phyloP scores from a whole-genome alignment of 2,888 invertebrate genomes.

The Omphaloscelis lunosa region DNA sequence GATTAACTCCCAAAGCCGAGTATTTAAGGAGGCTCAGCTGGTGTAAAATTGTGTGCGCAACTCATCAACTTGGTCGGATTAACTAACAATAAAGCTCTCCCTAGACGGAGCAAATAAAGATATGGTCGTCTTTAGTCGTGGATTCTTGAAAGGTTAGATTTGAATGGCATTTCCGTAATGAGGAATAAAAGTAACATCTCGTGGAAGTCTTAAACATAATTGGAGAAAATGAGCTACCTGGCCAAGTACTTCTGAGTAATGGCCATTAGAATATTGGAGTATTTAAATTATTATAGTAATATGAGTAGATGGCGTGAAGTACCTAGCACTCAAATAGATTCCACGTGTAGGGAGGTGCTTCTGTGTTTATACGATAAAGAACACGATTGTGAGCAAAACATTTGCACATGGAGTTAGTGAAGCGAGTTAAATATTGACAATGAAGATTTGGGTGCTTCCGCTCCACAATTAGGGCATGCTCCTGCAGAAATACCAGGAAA shows the following conservation, averaged over 20 bases:
- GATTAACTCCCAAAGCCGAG: constrained; percentile 42
- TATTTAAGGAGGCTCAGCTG: constrained; percentile 32
- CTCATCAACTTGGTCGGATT: constrained; percentile 56
- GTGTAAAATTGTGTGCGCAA: constrained; percentile 44
- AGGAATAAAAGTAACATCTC: constrained; percentile 8
- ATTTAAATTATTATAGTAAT: constrained; percentile 9
- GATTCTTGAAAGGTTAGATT: constrained; percentile 25
- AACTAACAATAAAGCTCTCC: constrained; percentile 48
- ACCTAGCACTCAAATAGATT: constrained; percentile 43
- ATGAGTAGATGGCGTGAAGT: constrained; percentile 21
- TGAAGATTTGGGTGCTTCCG: constrained; percentile 46
- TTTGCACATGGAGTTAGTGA: constrained; percentile 24
- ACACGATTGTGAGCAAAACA: constrained; percentile 47
- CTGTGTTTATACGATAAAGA: constrained; percentile 51
- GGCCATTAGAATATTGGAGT: constrained; percentile 16
- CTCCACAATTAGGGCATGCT: not conserved
- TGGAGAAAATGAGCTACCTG: constrained; percentile 29
- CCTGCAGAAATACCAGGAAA: constrained; percentile 12
- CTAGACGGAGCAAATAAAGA: constrained; percentile 39
- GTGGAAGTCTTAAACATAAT: not conserved
- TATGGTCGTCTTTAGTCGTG: constrained; percentile 24
- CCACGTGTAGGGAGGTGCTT: constrained; percentile 37
- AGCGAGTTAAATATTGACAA: constrained; percentile 40
- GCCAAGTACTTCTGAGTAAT: constrained; percentile 9
- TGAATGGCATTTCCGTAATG: constrained; percentile 8